Evolutionary conservation across 2,797 vertebrate species (phyloP), one percentile per base, ranked within the genome.

Genomic region (Arctocebus calabarensis): DNA sequence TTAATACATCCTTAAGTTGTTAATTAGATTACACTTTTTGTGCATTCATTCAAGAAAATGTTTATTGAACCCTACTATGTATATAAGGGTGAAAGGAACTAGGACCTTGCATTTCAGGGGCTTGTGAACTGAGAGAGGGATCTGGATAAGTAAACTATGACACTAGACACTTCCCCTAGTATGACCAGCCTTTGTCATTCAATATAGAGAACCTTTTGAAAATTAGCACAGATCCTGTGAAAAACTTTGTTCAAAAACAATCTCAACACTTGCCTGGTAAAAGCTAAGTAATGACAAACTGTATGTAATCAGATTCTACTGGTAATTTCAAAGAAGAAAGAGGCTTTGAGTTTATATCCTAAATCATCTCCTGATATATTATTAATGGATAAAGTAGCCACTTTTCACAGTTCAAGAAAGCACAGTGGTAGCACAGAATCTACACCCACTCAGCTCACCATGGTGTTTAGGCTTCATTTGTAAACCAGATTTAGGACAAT

Each of bases 381-480:
- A 61, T 40, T 37, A 19, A 61, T 64, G 4, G 32, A 79, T 62
- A 34, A 11, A 82, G 22, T 19, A 62, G 23, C 0, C 14, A 81
- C 11, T 40, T 88, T 78, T 64, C 43, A 74, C 1, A 82, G 40
- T 62, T 23, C n/a, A 83, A 52, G 27, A 81, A 89, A 83, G 70
- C 43, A 43, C 5, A 32, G 8, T 5, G 32, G 1, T 59, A 3
- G 19, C 90, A 12, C 52, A 68, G 93, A 89, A 70, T 73, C 32
- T 34, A 92, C 16, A 70, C 7, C 23, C 17, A 79, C 59, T 77
- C 55, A 79, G 79, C 23, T n/a, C 16, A 43, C 20, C 16, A 27
- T 55, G 2, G 27, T 85, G 6, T 29, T 94, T 62, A 94, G 78
- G 32, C 20, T 90, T 90, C 45, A 57, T 81, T 95, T 90, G 5